Percentiles rank a stretch among this genome's conserved stretches.
Evolutionary conservation across 2,797 vertebrate species (phyloP).

Genomic region (Bovichtus variegatus): DNA sequence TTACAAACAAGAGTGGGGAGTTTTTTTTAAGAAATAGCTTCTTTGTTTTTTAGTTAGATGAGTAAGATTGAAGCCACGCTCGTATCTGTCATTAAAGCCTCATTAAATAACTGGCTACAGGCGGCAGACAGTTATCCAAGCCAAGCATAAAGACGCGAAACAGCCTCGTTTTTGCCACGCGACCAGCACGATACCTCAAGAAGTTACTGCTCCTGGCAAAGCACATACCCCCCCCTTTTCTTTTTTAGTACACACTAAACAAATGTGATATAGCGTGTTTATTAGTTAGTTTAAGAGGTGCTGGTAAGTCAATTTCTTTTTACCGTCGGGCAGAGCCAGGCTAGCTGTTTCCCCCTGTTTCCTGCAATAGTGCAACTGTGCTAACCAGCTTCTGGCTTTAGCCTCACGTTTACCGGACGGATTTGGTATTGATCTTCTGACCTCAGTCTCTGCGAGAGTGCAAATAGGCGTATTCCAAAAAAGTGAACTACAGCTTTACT

Average conservation of each 20-base stretch:
- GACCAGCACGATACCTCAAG: not conserved
- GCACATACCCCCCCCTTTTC: not conserved
- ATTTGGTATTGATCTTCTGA: not conserved
- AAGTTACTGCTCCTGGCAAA: not conserved
- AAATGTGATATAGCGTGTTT: not conserved
- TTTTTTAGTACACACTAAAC: not conserved
- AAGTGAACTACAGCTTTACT: not conserved
- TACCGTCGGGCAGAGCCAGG: too few relatives aligned
- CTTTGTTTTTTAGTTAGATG: not conserved
- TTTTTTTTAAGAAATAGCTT: constrained; percentile 1
- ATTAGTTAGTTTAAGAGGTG: not conserved
- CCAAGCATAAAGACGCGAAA: not conserved
- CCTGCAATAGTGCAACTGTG: not conserved
- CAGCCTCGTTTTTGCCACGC: not conserved
- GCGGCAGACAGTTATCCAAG: not conserved
- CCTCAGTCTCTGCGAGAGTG: not conserved
- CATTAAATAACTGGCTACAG: not conserved
- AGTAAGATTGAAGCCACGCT: not conserved
- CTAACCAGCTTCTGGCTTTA: not conserved
- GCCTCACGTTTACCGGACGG: not conserved
- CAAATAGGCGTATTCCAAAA: not conserved
- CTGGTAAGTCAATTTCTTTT: too few relatives aligned
- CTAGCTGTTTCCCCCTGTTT: too few relatives aligned
- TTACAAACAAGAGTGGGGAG: not conserved
- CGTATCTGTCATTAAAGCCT: too few relatives aligned